Conservation (phyloP, 2,113 vertebrate species). For the Leptobrachium ailaonicum region DNA sequence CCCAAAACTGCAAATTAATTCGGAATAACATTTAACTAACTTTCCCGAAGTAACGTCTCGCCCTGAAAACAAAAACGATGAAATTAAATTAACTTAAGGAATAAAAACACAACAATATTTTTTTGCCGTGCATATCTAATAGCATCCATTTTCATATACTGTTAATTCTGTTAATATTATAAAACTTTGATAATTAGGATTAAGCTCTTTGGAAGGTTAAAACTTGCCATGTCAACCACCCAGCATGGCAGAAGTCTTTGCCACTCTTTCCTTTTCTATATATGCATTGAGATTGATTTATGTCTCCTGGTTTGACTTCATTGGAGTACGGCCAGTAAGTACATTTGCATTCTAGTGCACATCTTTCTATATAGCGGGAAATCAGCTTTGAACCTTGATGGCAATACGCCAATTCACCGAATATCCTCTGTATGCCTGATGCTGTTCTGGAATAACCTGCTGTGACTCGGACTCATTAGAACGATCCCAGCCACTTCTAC, state of each 20-base stretch:
- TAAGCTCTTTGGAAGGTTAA: too few species aligned
- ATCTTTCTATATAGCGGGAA: slow-evolving; percentile 1
- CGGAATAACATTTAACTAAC: too few species aligned
- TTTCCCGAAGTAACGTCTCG: too few species aligned
- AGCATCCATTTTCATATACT: too few species aligned
- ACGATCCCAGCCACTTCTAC: background rate
- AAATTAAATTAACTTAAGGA: too few species aligned
- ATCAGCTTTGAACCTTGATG: slow-evolving; percentile 36
- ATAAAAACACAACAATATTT: too few species aligned
- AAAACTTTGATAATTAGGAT: too few species aligned
- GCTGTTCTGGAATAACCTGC: slow-evolving; percentile 29
- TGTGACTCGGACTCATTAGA: slow-evolving; percentile 25
- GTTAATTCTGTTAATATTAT: too few species aligned
- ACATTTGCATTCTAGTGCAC: slow-evolving; percentile 28
- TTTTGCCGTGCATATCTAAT: too few species aligned
- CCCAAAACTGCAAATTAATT: too few species aligned
- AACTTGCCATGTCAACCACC: background rate
- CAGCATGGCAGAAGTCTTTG: background rate
- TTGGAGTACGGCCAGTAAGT: slow-evolving; percentile 24
- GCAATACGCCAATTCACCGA: slow-evolving; percentile 13
- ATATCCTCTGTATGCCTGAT: slow-evolving; percentile 14
- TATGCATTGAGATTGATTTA: slow-evolving; percentile 24
- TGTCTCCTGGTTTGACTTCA: slow-evolving; percentile 29
- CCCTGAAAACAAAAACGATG: too few species aligned
- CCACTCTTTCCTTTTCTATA: background rate